A percentile compares a stretch with the other conserved stretches of the same genome.
phyloP scores from a whole-genome alignment of 2,888 invertebrate species.

The Sinopyrophorus schimmeli region DNA sequence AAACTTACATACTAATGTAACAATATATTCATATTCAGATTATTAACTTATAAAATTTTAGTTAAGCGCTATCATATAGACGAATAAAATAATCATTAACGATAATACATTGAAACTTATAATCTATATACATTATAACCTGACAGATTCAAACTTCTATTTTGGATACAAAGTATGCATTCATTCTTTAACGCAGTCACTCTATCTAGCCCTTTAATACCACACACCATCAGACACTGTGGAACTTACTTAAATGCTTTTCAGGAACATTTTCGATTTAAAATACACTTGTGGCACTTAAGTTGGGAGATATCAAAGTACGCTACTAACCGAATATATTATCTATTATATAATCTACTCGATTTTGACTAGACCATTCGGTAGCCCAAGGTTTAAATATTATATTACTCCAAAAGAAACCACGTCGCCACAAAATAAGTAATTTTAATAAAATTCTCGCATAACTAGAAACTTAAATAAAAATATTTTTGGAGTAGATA shows the following conservation, averaged over 20 bases:
- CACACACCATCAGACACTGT: slow-evolving; percentile 43
- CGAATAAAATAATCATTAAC: slow-evolving; percentile 46
- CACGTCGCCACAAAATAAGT: slow-evolving; percentile 41
- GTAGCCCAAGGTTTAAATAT: slow-evolving; percentile 48
- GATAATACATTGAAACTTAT: slow-evolving; percentile 33
- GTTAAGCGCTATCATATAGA: slow-evolving; percentile 30
- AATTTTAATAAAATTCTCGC: slow-evolving; percentile 29
- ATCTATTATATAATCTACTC: slow-evolving; percentile 38
- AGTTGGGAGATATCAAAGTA: slow-evolving; percentile 55
- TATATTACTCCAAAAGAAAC: slow-evolving; percentile 43
- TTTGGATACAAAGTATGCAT: slow-evolving; percentile 37
- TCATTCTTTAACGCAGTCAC: no score
- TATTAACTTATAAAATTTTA: slow-evolving; percentile 24
- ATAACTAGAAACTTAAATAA: slow-evolving; percentile 31
- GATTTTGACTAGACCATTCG: slow-evolving; percentile 51
- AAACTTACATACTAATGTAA: slow-evolving; percentile 46
- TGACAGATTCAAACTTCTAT: slow-evolving; percentile 35
- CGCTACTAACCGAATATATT: slow-evolving; percentile 32
- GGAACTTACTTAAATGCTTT: slow-evolving; percentile 55
- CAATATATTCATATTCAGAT: slow-evolving; percentile 44
- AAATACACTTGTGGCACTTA: slow-evolving; percentile 52
- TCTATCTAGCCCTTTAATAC: slow-evolving; percentile 56
- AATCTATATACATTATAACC: slow-evolving; percentile 38
- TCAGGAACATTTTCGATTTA: slow-evolving; percentile 57
- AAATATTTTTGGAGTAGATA: slow-evolving; percentile 51